Evolutionary conservation across 1,140 invertebrate species (phyloP).

Genomic region (Condylostylus longicornis): DNA sequence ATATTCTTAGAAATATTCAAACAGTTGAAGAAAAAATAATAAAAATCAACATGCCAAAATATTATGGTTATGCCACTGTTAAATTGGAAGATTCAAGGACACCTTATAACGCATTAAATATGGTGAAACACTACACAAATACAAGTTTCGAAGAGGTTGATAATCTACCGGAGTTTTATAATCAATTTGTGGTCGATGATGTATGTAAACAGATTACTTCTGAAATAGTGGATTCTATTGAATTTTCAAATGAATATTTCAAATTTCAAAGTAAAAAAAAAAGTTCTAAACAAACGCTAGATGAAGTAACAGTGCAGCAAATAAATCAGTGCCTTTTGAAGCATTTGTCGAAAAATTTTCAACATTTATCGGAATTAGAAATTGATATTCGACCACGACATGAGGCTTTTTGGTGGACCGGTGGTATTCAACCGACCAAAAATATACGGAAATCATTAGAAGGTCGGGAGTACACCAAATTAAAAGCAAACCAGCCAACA

Average conservation of each 20-base stretch:
- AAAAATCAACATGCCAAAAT: slow-evolving; percentile 61
- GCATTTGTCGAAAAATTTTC: slow-evolving; percentile 37
- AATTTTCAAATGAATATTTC: slow-evolving; percentile 18
- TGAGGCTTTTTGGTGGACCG: slow-evolving; percentile 66
- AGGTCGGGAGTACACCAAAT: slow-evolving; percentile 28
- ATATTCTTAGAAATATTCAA: slow-evolving; percentile 44
- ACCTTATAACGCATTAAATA: slow-evolving; percentile 49
- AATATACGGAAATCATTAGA: slow-evolving; percentile 30
- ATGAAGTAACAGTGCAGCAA: slow-evolving; percentile 39
- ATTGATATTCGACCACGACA: slow-evolving; percentile 55
- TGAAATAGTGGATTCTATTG: slow-evolving; percentile 18
- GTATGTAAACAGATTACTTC: slow-evolving; percentile 14
- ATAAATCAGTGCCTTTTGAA: slow-evolving; percentile 50
- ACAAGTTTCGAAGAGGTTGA: slow-evolving; percentile 43
- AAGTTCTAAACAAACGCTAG: slow-evolving; percentile 7
- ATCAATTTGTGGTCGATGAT: too few species aligned
- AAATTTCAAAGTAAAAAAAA: slow-evolving; percentile 12
- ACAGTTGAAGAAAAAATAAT: slow-evolving; percentile 72
- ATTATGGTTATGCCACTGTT: slow-evolving; percentile 56
- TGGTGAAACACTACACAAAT: slow-evolving; percentile 54
- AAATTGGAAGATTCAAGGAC: slow-evolving; percentile 42
- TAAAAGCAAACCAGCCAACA: slow-evolving; percentile 36
- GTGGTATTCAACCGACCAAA: slow-evolving; percentile 44
- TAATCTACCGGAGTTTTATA: slow-evolving; percentile 37
- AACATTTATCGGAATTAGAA: slow-evolving; percentile 48